These are phyloP conservation scores for Nycticorax nycticorax DNA, from an alignment of 2,113 vertebrate genomes.

Conservation along the genomic window DNA sequence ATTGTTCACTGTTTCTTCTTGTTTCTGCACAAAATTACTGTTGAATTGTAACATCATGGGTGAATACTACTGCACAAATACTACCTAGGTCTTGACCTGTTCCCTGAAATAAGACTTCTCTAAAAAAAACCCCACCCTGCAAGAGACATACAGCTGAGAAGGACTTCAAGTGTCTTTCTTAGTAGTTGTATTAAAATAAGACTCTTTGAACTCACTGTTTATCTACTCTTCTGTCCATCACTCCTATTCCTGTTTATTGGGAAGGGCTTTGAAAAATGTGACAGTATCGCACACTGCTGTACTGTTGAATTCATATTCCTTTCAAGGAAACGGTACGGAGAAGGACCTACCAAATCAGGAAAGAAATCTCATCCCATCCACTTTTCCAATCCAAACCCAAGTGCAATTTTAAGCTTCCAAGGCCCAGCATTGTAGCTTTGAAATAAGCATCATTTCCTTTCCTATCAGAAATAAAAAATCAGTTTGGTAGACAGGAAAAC, in stretches of 20 bases:
- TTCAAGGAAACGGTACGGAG: background rate
- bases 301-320: background rate
- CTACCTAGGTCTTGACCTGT: background rate
- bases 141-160: background rate
- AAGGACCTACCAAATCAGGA: background rate
- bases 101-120: background rate
- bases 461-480: background rate
- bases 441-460: background rate
- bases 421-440: background rate
- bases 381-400: background rate
- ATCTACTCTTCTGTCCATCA: background rate
- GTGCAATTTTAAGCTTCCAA: background rate
- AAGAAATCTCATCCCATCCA: background rate
- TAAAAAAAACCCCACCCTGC: background rate
- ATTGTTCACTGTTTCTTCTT: background rate
- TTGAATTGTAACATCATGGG: background rate
- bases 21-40: background rate
- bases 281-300: background rate
- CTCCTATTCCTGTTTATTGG: background rate
- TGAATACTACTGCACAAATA: background rate
- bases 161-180: background rate
- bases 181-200: background rate
- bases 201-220: background rate
- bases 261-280: background rate
- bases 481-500: background rate